Conservation (phyloP, 2,797 vertebrate species). For the Hyperoplus lanceolatus region DNA sequence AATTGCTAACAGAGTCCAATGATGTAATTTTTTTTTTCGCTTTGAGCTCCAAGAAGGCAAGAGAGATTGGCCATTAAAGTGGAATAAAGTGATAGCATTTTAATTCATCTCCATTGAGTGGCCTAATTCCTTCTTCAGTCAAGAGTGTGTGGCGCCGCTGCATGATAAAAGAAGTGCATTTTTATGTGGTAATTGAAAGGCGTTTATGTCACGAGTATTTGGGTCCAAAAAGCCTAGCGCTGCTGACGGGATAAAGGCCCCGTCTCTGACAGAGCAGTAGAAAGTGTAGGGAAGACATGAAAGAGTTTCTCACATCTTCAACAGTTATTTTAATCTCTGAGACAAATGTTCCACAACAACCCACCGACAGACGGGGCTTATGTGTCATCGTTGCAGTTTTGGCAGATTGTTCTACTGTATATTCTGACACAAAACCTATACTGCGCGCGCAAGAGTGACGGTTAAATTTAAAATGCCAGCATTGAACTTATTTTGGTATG, state of each 20-base stretch:
- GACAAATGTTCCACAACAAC: constrained; percentile 43
- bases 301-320: constrained; percentile 52
- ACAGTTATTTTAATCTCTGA: constrained; percentile 56
- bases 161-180: constrained; percentile 47
- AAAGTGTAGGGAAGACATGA: constrained; percentile 40
- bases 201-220: constrained; percentile 61
- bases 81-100: constrained; percentile 53
- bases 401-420: constrained; percentile 44
- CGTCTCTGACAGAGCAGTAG: constrained; percentile 41
- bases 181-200: constrained; percentile 49
- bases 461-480: constrained; percentile 47
- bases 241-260: constrained; percentile 46
- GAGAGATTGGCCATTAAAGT: constrained; percentile 43
- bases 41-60: constrained; percentile 18
- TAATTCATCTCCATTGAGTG: constrained; percentile 41
- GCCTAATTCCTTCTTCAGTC: constrained; percentile 35
- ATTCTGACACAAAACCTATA: constrained; percentile 15
- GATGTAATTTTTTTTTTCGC: constrained; percentile 48
- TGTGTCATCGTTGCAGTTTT: constrained; percentile 27
- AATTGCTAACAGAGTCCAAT: constrained; percentile 55
- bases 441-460: constrained; percentile 18
- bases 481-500: constrained; percentile 43
- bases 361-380: constrained; percentile 26
- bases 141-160: constrained; percentile 35
- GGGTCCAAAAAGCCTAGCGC: constrained; percentile 32